phyloP scores from a whole-genome alignment of 2,113 vertebrate genomes.

The Mugil cephalus region DNA sequence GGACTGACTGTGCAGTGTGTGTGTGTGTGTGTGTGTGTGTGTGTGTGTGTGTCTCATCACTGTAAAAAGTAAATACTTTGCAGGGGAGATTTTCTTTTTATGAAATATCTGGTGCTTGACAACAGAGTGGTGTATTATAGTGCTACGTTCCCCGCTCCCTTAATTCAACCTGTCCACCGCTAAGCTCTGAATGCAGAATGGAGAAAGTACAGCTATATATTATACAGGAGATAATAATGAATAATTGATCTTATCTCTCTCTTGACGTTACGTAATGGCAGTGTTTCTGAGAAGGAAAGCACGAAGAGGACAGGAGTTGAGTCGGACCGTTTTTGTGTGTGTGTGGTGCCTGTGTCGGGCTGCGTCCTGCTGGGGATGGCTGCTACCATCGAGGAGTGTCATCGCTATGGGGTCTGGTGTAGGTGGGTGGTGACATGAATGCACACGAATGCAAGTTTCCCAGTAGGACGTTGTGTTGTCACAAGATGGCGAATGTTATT shows the following conservation, averaged over 20 bases:
- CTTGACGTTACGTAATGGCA: slow-evolving; percentile 65
- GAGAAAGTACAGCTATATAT: slow-evolving; percentile 60
- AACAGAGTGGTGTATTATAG: not conserved
- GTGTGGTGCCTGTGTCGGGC: no score
- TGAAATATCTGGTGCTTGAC: not conserved
- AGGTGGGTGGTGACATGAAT: no score
- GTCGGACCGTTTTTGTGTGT: not conserved
- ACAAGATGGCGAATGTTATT: no score
- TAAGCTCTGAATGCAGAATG: slow-evolving; percentile 2
- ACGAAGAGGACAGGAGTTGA: slow-evolving; percentile 5
- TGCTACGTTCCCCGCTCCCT: slow-evolving; percentile 20
- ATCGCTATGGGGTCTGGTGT: no score
- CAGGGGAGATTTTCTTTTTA: not conserved
- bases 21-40: no score
- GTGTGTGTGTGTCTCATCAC: not conserved
- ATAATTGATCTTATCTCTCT: slow-evolving; percentile 68
- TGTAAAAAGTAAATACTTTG: not conserved
- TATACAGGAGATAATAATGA: slow-evolving; percentile 72
- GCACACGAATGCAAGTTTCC: no score
- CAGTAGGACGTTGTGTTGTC: no score
- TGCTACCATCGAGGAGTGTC: no score
- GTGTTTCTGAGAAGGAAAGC: slow-evolving; percentile 32
- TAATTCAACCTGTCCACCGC: slow-evolving; percentile 19
- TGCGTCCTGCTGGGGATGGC: no score
- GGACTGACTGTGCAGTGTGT: no score